Conservation (phyloP, 2,113 vertebrate species). For the Crypturellus undulatus region DNA sequence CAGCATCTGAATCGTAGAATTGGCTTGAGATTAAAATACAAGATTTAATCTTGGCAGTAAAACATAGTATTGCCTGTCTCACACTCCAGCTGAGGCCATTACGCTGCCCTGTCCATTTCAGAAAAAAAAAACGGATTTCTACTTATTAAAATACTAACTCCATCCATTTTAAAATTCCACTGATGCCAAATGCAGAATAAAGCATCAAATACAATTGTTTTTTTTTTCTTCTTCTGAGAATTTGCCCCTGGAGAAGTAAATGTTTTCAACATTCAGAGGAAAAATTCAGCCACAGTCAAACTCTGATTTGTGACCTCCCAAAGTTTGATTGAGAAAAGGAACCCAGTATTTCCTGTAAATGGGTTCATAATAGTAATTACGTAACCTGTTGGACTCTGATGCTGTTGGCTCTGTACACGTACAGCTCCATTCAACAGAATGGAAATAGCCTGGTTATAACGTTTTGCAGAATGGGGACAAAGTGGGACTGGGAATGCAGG, state of each 20-base stretch:
- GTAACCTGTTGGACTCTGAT: not conserved
- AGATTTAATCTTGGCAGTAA: not conserved
- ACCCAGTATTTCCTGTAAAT: not conserved
- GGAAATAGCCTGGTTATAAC: not conserved
- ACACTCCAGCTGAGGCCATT: not conserved
- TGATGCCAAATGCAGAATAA: not conserved
- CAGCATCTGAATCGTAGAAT: not conserved
- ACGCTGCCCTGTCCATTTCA: not conserved
- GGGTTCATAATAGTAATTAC: not conserved
- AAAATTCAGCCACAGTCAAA: not conserved
- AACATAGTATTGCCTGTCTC: not conserved
- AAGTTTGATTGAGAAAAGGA: not conserved
- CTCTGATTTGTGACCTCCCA: not conserved
- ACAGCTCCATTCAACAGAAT: fast-evolving
- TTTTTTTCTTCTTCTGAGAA: not conserved
- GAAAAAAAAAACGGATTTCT: not conserved
- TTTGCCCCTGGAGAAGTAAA: not conserved
- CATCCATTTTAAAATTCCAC: not conserved
- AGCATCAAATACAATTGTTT: not conserved
- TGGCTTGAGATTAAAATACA: not conserved
- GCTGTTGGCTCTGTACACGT: not conserved
- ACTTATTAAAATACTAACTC: not conserved
- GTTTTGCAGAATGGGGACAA: not conserved
- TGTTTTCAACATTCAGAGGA: not conserved
- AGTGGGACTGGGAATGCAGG: not conserved